Evolutionary conservation across 1,140 invertebrate species (phyloP), one percentile per base, ranked within the genome.

Genomic region (Sinella curviseta): DNA sequence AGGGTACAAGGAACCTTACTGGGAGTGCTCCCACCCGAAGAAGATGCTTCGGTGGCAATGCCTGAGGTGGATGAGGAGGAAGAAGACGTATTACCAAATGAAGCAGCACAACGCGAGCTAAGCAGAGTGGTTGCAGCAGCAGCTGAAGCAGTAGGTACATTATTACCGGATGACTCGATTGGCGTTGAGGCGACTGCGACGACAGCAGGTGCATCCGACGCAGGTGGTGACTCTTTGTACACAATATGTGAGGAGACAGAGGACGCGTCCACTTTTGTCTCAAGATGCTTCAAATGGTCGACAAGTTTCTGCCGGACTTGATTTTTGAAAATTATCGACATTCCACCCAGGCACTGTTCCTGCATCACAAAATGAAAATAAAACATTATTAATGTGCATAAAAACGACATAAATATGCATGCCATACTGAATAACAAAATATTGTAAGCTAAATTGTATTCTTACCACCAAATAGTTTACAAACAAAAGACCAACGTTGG

Each of bases 391-490:
- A 12, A 60, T 17, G 8, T 17, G 12, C 57, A 60, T 60, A n/a
- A 60, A 60, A 26, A 8, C 57, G 24, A 26, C 24, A 70, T 14
- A 31, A 70, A 70, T 16, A 70, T 31, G 31, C 24, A 1, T 60
- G 30, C 31, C 8, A 60, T 70, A 70, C 65, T 31, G 65, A 31
- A 31, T 33, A 1, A 2, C 24, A 14, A 26, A 14, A 65, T 12
- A 65, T n/a, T 12, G 4, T 65, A n/a, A 8, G 30, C 4, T 70
- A 4, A 31, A 31, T 30, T 31, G 65, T 31, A 33, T 70, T 4
- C 65, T 70, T 70, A 70, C 65, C 65, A 70, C 65, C 4, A 70
- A 2, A 33, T 70, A 70, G 31, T 70, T 31, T 31, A 70, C 65
- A 70, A 70, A 70, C 12, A 31, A n/a, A 24, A 70, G n/a, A 8